Base-by-base conservation (phyloP, 2,888 invertebrate genomes). In the Conops quadrifasciatus region DNA sequence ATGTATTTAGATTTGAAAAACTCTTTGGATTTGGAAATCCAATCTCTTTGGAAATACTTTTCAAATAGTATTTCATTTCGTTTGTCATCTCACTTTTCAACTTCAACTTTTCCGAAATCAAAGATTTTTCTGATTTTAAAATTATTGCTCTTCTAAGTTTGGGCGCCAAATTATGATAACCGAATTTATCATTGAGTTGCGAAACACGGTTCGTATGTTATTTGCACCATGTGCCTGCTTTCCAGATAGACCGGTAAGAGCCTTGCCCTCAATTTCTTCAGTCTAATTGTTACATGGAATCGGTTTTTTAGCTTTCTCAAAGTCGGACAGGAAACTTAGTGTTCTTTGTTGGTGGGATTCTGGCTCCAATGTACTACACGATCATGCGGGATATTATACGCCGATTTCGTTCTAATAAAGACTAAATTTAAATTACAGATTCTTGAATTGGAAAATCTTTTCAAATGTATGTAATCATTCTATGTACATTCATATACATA, bases 111-210 rank as follows among this genome's bases (percentile, higher is more conserved):
- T 30, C 1, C 24, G 30, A 67, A 45, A 56, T 24, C 5, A n/a
- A 58, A 45, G 49, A 19, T 13, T 51, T 59, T 72, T 59, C 47
- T 16, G 47, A 19, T 45, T 11, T 62, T n/a, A 49, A 59, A 16
- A 62, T 9, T 53, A 16, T 19, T 45, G 19, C 45, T 66, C n/a
- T 51, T 51, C 28, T 51, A 62, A n/a, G 2, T 62, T 65, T 19
- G n/a, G 45, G 49, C 21, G 15, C 68, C 43, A 69, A 75, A 76
- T 72, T 60, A 73, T 75, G 74, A 67, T 76, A 21, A 51, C 74
- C n/a, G 15, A 62, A 21, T 60, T 75, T 19, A 49, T 76, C 45
- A 68, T 16, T 9, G 67, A 62, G 7, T 21, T 74, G 2, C 71
- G 68, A 36, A 58, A 60, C 21, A 43, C 19, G 11, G 65, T 74